A percentile compares a stretch with the other conserved stretches of the same genome.
Evolutionary conservation across 2,113 vertebrate genomes (phyloP).

Genomic region (Syngnathoides biaculeatus): DNA sequence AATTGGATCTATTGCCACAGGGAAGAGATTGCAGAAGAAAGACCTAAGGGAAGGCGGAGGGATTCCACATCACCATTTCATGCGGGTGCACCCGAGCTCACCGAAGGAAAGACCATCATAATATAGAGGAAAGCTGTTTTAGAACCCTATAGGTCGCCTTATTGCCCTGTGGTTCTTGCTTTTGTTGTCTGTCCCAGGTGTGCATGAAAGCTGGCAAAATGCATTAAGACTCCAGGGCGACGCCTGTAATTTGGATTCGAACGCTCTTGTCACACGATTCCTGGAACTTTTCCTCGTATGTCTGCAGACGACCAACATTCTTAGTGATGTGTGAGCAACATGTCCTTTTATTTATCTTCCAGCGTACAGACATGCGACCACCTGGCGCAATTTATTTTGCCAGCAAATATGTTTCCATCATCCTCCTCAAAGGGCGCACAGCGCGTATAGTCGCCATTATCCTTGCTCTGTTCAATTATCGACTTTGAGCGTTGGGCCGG

Average conservation of each 20-base stretch:
- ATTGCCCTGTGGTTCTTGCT: constrained; percentile 2
- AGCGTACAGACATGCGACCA: constrained; percentile 31
- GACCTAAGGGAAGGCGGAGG: constrained; percentile 53
- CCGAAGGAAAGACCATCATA: constrained; percentile 48
- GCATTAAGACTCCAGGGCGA: too few species aligned
- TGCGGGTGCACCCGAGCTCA: constrained; percentile 51
- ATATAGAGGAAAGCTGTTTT: constrained; percentile 48
- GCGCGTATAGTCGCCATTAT: constrained; percentile 59
- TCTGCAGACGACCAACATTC: constrained; percentile 2
- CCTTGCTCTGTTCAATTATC: constrained; percentile 68
- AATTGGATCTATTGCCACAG: constrained; percentile 90
- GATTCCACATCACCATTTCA: constrained; percentile 68
- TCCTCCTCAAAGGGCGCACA: constrained; percentile 27
- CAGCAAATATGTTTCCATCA: constrained; percentile 57
- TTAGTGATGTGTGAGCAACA: neutral
- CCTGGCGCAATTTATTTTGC: constrained; percentile 55
- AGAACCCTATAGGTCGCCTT: constrained; percentile 48
- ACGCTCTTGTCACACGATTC: too few species aligned
- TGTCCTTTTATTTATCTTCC: constrained; percentile 31
- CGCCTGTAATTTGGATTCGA: too few species aligned
- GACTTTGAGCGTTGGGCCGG: constrained; percentile 58
- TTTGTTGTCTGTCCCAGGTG: neutral
- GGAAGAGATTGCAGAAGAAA: constrained; percentile 77
- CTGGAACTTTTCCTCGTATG: constrained; percentile 5
- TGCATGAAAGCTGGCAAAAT: too few species aligned